Evolutionary conservation across 2,888 invertebrate species (phyloP), one percentile per base, ranked within the genome.

Genomic region (Lepidocyrtoides sp.): DNA sequence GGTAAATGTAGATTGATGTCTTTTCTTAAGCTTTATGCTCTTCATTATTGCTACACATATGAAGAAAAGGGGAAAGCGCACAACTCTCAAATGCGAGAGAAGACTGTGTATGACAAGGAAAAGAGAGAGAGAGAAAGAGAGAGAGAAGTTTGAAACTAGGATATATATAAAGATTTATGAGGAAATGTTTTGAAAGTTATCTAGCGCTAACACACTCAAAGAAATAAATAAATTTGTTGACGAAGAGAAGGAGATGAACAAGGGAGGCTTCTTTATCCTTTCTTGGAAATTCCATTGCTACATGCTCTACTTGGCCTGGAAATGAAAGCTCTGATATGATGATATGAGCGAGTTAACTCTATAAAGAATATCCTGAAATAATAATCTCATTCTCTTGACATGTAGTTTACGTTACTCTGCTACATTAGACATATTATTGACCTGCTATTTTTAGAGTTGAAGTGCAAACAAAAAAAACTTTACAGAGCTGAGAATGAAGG

Each of bases 1-100:
- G 89, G 60, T 72, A 89, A 89, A 89, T 89, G 82, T 89, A 89
- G 89, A 89, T 89, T 89, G 89, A 89, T 89, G 83, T 83, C 57
- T 83, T 89, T 88, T 88, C 79, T 82, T 81, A 66, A 81, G 88
- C 81, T 81, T 81, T 79, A 29, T n/a, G n/a, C 63, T 86, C 75
- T 63, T 88, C 81, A 66, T 81, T 88, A 88, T 57, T 88, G 69
- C 41, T 79, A 79, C 79, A 32, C 54, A 20, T 41, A 4, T 23
- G 26, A 29, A 48, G 48, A 77, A n/a, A 29, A 41, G 23, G 41
- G 23, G 54, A 8, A 29, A 79, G 54, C 17, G n/a, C 2, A 17
- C 0, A 2, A 10, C 10, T n/a, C 4, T 7, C n/a, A 14, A n/a
- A 48, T 14, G 12, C 41, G n/a, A 23, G 44, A 48, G 26, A 44